Base-by-base conservation (phyloP, 2,888 invertebrate genomes). In the Teleogryllus oceanicus region DNA sequence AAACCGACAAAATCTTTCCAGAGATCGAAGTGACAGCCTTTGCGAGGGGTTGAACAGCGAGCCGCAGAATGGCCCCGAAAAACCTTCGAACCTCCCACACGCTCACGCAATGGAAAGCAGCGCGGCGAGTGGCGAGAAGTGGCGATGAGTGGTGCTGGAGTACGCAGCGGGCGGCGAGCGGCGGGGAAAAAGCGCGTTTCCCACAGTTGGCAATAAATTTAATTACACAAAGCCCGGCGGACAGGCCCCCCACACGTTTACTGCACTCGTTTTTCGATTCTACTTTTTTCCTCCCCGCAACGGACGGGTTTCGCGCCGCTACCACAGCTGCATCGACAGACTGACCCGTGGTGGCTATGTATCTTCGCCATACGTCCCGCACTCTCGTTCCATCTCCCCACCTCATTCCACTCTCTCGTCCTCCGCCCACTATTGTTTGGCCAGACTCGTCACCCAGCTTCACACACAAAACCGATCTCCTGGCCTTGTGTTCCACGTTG, bases 131-230 rank as follows among this genome's bases (percentile, higher is more conserved):
- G 37, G 37, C 37, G 37, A 37, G 37, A 37, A 62, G 62, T 62
- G 62, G 62, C 62, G 62, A 62, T 18, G 62, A n/a, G 62, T 18
- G 62, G 13, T 4, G 62, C 13, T 62, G 11, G 62, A 62, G 62
- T n/a, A 12, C 24, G 24, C 24, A 24, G 24, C 24, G 24, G 16
- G 62, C 13, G 62, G 24, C 24, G 24, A 1, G 62, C 13, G 62
- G n/a, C 16, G 62, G n/a, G n/a, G 62, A 62, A 62, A 62, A 62
- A 62, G 62, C 62, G 62, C 62, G 13, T 62, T 62, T 62, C 16
- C n/a, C 62, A 62, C 62, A 62, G 62, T 62, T 62, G 13, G 62
- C 62, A 62, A 62, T 62, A 62, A 62, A 62, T 62, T 62, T 62
- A 62, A 62, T 62, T 62, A 62, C 62, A 62, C 62, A 62, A 62